Base-by-base conservation (phyloP, 2,888 invertebrate genomes). In the Ceriagrion tenellum region DNA sequence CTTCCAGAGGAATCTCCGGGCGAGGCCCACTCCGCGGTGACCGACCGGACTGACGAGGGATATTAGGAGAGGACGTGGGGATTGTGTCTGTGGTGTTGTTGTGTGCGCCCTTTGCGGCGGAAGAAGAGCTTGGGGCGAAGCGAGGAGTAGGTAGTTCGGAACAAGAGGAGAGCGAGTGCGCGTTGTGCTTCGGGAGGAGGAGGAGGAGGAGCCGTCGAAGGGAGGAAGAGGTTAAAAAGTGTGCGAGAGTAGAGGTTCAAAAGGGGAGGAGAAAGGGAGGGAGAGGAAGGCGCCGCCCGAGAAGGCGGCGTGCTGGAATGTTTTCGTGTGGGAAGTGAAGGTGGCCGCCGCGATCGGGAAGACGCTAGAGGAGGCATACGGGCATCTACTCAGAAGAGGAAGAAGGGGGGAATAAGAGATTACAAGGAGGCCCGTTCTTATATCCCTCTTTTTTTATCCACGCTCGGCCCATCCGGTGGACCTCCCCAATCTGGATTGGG, bases 271-370 rank as follows among this genome's bases (percentile, higher is more conserved):
- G 56, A 56, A 16, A 12, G 18, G 18, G 88, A 88, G 88, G 18
- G 88, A 40, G 40, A 59, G 59, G 18, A 40, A 63, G 91, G 91
- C 90, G 55, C 56, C 90, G 90, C 90, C 90, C 90, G 40, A 20
- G 59, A 12, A 59, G 16, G 23, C 30, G 59, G 91, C 63, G 91
- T 63, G 91, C 91, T 40, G 91, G 91, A 91, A 91, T 91, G 91
- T 91, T 91, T 91, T 91, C 91, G 63, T 91, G 91, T 91, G 63
- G 91, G 91, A 91, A 91, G 91, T 91, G 91, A 91, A 35, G 12
- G 40, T 30, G 40, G 69, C 23, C 59, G 91, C 63, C 91, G 35
- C 69, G 13, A 4, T 18, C n/a, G 69, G 59, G 18, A 16, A 16
- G 59, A 59, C 18, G 13, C 56, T 6, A 59, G 59, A 59, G 18